Base-by-base conservation (phyloP, 2,113 vertebrate genomes). In the Thalassoma bifasciatum region DNA sequence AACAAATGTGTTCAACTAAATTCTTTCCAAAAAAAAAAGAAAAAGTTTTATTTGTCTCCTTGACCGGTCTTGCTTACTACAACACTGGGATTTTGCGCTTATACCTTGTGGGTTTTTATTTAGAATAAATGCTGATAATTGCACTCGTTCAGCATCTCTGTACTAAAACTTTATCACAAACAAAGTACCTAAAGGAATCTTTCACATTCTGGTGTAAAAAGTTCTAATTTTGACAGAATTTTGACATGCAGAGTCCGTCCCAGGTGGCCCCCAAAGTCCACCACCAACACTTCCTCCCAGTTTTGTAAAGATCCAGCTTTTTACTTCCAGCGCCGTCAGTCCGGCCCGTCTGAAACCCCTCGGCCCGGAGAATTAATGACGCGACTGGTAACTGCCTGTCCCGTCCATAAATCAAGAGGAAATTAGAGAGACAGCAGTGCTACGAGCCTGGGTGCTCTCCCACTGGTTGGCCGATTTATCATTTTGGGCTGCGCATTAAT, bases 341-440 rank as follows among this genome's bases (percentile, higher is more conserved):
- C 94, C 79, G 36, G 75, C 91, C 93, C 88, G 82, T 91, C 90
- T 70, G 7, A 72, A 86, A 82, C 72, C 75, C 76, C 78, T 71
- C 26, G 79, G 83, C 86, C 81, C 14, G 46, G 86, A 92, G 91
- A 96, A 97, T 97, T 98, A 97, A 98, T 97, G 95, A 94, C 92
- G 89, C 87, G 84, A 92, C 89, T 92, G 92, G 94, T 94, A 92
- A 95, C 89, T 91, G 94, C 90, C 93, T 90, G 86, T 94, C 93
- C 94, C 90, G 90, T 96, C 95, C 95, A 98, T 97, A 98, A 98
- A 98, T 98, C 96, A 97, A 90, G 82, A 90, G 92, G 95, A 95
- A 97, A 97, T 96, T 93, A 95, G 93, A 95, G 92, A 95, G 95
- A 94, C 96, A 86, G 81, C 87, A 56, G 72, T 10, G 83, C 86